Conservation (phyloP, 2,113 vertebrate species). For the Axis porcinus region DNA sequence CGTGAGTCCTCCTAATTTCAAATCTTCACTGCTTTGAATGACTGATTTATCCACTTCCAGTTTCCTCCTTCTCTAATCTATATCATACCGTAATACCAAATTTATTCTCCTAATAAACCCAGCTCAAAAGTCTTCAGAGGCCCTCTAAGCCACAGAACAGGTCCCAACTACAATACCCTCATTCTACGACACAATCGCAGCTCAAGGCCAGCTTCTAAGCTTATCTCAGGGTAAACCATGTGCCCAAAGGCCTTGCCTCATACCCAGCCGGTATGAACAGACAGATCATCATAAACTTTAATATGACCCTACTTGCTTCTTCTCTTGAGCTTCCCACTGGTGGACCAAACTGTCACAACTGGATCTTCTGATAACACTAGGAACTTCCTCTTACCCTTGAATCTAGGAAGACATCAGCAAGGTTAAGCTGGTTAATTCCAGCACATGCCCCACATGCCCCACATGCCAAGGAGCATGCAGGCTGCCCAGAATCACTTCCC, state of each 20-base stretch:
- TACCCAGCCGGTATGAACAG: not conserved
- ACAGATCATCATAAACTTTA: not conserved
- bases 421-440: not conserved
- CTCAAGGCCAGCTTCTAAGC: not conserved
- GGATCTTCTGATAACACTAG: not conserved
- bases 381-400: not conserved
- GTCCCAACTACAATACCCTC: not conserved
- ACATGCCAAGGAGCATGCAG: not conserved
- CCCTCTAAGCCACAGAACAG: not conserved
- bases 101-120: not conserved
- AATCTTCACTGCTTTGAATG: not conserved
- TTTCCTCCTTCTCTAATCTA: not conserved
- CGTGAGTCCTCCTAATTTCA: not conserved
- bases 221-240: not conserved
- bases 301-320: not conserved
- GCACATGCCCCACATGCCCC: fast-evolving
- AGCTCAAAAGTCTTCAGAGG: not conserved
- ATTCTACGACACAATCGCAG: not conserved
- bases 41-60: not conserved
- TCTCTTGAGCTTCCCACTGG: not conserved
- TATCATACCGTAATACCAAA: not conserved
- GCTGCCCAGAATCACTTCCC: not conserved
- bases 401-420: not conserved
- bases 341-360: not conserved
- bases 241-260: not conserved